These are phyloP conservation scores for Rotaria macrura DNA, from an alignment of 2,888 invertebrate genomes.

Conservation along the genomic window DNA sequence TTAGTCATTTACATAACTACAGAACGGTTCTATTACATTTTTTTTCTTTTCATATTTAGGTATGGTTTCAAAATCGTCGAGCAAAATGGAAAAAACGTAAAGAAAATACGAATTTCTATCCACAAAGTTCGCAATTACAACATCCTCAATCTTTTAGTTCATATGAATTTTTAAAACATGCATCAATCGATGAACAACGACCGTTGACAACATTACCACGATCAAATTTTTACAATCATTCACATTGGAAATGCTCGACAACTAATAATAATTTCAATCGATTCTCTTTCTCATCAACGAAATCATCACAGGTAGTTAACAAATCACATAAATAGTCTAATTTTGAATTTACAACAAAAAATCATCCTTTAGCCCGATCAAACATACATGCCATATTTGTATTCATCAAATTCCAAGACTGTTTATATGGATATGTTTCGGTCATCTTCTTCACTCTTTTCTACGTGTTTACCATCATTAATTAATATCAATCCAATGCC, in stretches of 20 bases:
- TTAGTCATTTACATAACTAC: no score
- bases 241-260: background rate
- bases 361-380: background rate
- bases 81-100: slow-evolving; percentile 98
- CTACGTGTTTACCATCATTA: slow-evolving; percentile 38
- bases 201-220: background rate
- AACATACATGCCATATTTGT: background rate
- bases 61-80: slow-evolving; percentile 94
- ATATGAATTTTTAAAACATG: background rate
- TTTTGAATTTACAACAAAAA: background rate
- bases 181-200: background rate
- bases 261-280: background rate
- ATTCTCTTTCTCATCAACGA: background rate
- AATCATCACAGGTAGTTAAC: background rate
- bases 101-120: slow-evolving; percentile 85
- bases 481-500: slow-evolving; percentile 38
- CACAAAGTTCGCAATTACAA: slow-evolving; percentile 53
- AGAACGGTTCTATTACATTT: background rate
- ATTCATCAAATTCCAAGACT: background rate
- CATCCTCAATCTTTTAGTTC: background rate
- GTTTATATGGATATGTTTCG: background rate
- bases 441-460: slow-evolving; percentile 36
- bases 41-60: slow-evolving; percentile 56
- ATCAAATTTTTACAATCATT: background rate
- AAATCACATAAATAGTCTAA: no score